Evolutionary conservation across 2,797 vertebrate species (phyloP), one percentile per base, ranked within the genome.

Genomic region (Iguana delicatissima): DNA sequence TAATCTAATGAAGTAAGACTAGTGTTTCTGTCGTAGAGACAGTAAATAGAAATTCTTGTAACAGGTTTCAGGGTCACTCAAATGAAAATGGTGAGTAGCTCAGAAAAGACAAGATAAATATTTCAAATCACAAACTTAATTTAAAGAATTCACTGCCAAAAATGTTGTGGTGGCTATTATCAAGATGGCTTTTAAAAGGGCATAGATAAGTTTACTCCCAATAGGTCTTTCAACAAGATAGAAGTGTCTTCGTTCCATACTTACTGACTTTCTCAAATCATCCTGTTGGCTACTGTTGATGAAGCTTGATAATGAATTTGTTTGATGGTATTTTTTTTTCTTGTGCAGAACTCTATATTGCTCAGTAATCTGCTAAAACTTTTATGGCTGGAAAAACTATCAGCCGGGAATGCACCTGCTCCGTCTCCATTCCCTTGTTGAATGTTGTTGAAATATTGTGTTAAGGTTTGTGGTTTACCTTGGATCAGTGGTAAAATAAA

Each of bases 391-490:
- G 18, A 46, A 46, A 64, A n/a, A 50, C 16, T 29, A 69, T 18
- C 10, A 24, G 13, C 24, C 9, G 46, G 32, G 62, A 85, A 69
- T 79, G 46, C 24, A 38, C 35, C 35, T 79, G 57, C 24, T 50
- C 35, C 26, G 69, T 22, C 46, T 52, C 10, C 46, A 16, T 35
- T 72, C 2, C 22, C 6, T 83, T 91, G 29, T 0, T 1, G 57
- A 22, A 72, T 79, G 24, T 77, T 42, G 22, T 50, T 89, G 16
- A 67, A 88, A 89, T 24, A 85, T 46, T 72, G 38, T 80, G 73
- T 84, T 50, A 1, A 81, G 84, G 77, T 84, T 67, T 87, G 57
- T 74, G 0, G 69, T 73, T 1, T 0, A 0, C 4, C 4, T 29
- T 0, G 1, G 38, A 85, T 8, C 6, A 83, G 13, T 83, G 20